Conservation (phyloP, 2,888 invertebrate genomes). For the Pheosia gnoma region DNA sequence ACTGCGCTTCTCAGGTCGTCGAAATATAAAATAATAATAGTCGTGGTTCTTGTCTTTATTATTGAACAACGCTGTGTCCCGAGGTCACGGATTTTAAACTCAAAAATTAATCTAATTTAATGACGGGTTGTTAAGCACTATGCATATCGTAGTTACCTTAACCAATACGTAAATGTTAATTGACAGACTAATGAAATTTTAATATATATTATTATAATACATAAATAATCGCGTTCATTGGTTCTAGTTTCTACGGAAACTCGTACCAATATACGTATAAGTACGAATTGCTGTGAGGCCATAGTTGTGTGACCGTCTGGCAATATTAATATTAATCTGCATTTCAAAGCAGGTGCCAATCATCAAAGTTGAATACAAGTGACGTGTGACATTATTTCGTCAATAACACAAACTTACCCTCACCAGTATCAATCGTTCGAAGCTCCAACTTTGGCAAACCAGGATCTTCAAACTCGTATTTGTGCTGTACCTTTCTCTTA, state of each 20-base stretch:
- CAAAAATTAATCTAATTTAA: not conserved
- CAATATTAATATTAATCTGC: no score
- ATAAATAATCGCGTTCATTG: conserved; percentile 13
- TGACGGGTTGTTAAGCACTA: not conserved
- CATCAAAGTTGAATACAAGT: no score
- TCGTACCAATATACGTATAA: no score
- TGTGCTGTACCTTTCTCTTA: conserved; percentile 5
- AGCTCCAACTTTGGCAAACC: not conserved
- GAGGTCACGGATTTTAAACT: not conserved
- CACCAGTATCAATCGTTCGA: not conserved
- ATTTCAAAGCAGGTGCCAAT: no score
- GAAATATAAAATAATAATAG: no score
- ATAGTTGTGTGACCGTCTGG: no score
- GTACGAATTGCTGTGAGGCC: no score
- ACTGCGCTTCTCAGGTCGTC: no score
- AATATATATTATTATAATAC: conserved; percentile 12
- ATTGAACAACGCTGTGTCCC: not conserved
- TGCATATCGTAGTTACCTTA: not conserved
- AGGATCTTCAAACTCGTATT: conserved; percentile 4
- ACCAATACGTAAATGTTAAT: conserved; percentile 19
- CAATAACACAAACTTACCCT: not conserved
- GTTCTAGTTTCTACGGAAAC: not conserved
- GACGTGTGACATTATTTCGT: no score
- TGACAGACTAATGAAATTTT: conserved; percentile 25
- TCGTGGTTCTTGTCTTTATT: no score